Conservation (phyloP, 37 sponge, comb jelly and placozoan species). For the Beroe forskalii region DNA sequence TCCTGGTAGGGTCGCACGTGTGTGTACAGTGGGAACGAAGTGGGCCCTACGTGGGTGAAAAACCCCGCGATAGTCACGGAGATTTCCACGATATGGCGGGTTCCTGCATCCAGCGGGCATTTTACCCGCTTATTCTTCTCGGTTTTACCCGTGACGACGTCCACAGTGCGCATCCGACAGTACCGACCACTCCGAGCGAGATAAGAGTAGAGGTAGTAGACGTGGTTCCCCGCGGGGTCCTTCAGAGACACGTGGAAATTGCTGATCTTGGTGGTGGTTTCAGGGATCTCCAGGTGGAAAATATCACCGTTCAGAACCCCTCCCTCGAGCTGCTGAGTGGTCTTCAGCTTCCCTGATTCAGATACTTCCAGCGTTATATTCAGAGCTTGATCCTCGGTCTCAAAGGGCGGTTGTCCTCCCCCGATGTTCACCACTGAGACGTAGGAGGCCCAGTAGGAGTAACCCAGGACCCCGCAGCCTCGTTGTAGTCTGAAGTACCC, state of each 20-base stretch:
- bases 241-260: neutral
- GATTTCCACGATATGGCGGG: neutral
- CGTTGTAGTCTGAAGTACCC: neutral
- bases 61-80: neutral
- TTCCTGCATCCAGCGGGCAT: neutral
- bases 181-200: neutral
- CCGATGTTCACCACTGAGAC: neutral
- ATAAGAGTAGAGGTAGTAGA: neutral
- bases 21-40: neutral
- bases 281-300: neutral
- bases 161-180: neutral
- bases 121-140: neutral
- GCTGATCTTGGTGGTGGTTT: neutral
- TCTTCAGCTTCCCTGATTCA: neutral
- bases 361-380: neutral
- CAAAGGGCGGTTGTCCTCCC: neutral
- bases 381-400: neutral
- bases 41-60: neutral
- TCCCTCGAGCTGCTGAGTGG: neutral
- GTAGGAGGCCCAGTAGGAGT: constrained; percentile 27
- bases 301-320: neutral
- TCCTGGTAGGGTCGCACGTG: neutral
- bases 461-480: neutral
- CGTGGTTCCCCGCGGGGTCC: neutral
- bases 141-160: neutral